phyloP scores from a whole-genome alignment of 2,888 invertebrate species.

The Pseudoips prasinana region DNA sequence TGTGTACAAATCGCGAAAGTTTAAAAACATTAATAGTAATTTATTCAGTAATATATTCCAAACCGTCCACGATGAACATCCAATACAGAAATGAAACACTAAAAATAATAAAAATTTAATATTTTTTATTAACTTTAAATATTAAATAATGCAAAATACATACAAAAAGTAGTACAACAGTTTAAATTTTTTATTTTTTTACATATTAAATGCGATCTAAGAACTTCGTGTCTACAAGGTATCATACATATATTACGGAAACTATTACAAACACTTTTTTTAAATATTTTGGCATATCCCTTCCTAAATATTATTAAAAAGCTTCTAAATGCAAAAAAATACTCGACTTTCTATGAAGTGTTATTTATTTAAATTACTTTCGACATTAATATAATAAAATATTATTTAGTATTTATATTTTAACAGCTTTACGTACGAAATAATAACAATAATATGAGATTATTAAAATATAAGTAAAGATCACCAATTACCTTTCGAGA shows the following conservation, averaged over 20 bases:
- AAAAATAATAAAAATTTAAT: no score
- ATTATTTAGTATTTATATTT: no score
- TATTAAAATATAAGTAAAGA: no score
- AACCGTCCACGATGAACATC: not conserved
- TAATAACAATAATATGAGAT: no score
- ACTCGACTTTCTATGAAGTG: not conserved
- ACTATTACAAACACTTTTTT: not conserved
- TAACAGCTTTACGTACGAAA: no score
- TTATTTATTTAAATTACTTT: no score
- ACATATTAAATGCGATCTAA: slow-evolving; percentile 23
- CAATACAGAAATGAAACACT: not conserved
- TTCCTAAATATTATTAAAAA: not conserved
- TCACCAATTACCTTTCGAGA: no score
- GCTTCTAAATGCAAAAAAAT: not conserved
- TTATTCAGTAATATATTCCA: no score
- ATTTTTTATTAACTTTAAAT: slow-evolving; percentile 36
- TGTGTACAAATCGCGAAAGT: no score
- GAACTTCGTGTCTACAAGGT: slow-evolving; percentile 5
- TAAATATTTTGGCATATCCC: not conserved
- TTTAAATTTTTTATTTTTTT: no score
- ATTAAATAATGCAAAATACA: slow-evolving; percentile 35
- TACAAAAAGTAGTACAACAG: slow-evolving; percentile 28
- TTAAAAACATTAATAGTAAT: no score
- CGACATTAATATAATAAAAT: no score
- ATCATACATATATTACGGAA: slow-evolving; percentile 22